A percentile compares a stretch with the other conserved stretches of the same genome.
Evolutionary conservation across 2,888 invertebrate genomes (phyloP).

Genomic region (Campoletis raptor): DNA sequence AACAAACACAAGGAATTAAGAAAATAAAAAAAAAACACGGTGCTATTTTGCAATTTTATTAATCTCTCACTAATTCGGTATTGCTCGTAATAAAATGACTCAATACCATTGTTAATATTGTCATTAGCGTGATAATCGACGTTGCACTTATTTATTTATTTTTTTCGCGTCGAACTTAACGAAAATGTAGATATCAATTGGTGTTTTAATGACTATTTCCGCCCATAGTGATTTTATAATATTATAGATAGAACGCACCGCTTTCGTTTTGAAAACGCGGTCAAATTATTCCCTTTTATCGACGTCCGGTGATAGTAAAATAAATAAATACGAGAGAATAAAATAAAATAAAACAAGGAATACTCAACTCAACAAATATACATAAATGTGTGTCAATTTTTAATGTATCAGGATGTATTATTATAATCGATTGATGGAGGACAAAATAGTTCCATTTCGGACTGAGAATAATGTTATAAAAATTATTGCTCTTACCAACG

Average conservation of each 20-base stretch:
- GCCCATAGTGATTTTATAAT: conserved; percentile 55
- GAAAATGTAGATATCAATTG: conserved; percentile 46
- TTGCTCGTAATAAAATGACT: conserved; percentile 39
- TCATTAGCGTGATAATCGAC: conserved; percentile 43
- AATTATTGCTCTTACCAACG: not conserved
- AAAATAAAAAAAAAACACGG: conserved; percentile 74
- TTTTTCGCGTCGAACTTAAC: conserved; percentile 28
- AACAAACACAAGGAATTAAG: not conserved
- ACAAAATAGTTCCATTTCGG: conserved; percentile 40
- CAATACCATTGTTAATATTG: conserved; percentile 43
- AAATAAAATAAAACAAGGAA: conserved; percentile 25
- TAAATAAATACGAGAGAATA: conserved; percentile 3
- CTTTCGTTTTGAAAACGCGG: conserved; percentile 47
- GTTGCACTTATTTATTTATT: conserved; percentile 25
- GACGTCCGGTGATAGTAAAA: conserved; percentile 53
- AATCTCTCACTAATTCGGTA: conserved; percentile 53
- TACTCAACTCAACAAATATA: conserved; percentile 64
- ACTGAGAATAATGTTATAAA: conserved; percentile 26
- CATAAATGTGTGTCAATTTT: conserved; percentile 83
- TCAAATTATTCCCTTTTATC: conserved; percentile 44
- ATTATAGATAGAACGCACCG: conserved; percentile 44
- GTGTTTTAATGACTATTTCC: conserved; percentile 54
- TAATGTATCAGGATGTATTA: conserved; percentile 79
- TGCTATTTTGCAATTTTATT: conserved; percentile 78
- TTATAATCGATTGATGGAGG: conserved; percentile 74